Evolutionary conservation across 2,797 vertebrate species (phyloP), one percentile per base, ranked within the genome.

Genomic region (Pipistrellus kuhlii): DNA sequence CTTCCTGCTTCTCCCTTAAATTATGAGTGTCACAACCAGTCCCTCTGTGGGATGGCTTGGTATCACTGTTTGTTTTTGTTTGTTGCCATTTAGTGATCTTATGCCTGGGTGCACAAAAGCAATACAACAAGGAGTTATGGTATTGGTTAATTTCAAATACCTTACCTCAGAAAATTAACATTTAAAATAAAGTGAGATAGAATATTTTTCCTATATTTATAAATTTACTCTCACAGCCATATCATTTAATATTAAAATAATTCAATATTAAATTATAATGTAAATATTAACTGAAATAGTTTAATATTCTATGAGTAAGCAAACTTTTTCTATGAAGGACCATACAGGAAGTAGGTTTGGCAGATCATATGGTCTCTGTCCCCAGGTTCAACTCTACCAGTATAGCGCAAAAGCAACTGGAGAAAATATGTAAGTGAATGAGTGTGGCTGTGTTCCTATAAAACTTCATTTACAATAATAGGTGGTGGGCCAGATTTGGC

Each of bases 381-480:
- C 51, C 77, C 72, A 21, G 71, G 92, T 68, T 87, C 44, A 81
- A 20, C 11, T 91, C 35, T 51, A 91, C 18, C 12, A 9, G 8
- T 62, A 12, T 25, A 53, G 25, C 9, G 15, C 32, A 77, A 91
- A 78, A 95, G 64, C 76, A 83, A 57, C 48, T 21, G 30, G 20
- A 90, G 53, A 94, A 13, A 69, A 64, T 77, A 93, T 20, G 51
- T 78, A 85, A 90, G 85, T 88, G 48, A 90, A 88, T 83, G 23
- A 75, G 6, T 10, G 10, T 83, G 64, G n/a, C 64, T 82, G 4
- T 69, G 27, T 88, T 93, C 51, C 69, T 84, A 87, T 48, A 75
- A 91, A 94, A 73, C 44, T 85, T 92, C 21, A 96, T 86, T 96
- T 90, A 82, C 6, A 80, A 81, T 88, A 82, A 69, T 9, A 73